These are phyloP conservation scores for Thymelicus acteon DNA, from an alignment of 2,888 invertebrate genomes.

Conservation along the genomic window DNA sequence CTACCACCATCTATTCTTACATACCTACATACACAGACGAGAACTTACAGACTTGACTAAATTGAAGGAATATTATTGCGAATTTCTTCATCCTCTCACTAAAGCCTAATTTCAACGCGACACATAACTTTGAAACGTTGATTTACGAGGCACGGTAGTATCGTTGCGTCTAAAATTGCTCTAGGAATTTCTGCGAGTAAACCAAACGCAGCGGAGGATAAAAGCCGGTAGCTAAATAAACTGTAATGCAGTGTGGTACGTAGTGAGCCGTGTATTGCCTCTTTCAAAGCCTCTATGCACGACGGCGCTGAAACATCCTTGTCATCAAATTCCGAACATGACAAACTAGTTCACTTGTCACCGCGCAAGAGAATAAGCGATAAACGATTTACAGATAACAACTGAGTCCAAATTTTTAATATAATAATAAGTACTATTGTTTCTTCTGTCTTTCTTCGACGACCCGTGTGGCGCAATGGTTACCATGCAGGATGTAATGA, in stretches of 20 bases:
- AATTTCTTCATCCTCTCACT: not conserved
- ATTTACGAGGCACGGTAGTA: not conserved
- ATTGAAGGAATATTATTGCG: too few relatives aligned
- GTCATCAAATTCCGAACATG: constrained; percentile 9
- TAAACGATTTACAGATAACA: not conserved
- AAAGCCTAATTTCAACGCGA: not conserved
- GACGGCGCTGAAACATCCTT: constrained; percentile 4
- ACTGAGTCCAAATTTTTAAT: too few relatives aligned
- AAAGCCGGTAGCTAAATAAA: constrained; percentile 9
- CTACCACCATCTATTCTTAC: too few relatives aligned
- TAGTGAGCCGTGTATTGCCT: constrained; percentile 4
- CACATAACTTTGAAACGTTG: not conserved
- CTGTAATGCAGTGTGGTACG: constrained; percentile 4
- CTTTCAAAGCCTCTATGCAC: constrained; percentile 7
- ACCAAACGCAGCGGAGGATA: not conserved
- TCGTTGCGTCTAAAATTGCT: not conserved
- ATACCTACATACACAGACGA: too few relatives aligned
- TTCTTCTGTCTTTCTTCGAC: too few relatives aligned
- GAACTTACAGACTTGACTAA: too few relatives aligned
- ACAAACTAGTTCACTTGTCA: not conserved
- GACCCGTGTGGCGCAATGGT: too few relatives aligned
- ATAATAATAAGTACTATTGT: too few relatives aligned
- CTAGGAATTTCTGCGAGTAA: not conserved
- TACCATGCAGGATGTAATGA: too few relatives aligned
- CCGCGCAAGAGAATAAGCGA: not conserved